Percentiles rank a stretch among this genome's conserved stretches.
These are phyloP conservation scores for Caretta caretta DNA, from an alignment of 2,113 vertebrate species.

Conservation along the genomic window DNA sequence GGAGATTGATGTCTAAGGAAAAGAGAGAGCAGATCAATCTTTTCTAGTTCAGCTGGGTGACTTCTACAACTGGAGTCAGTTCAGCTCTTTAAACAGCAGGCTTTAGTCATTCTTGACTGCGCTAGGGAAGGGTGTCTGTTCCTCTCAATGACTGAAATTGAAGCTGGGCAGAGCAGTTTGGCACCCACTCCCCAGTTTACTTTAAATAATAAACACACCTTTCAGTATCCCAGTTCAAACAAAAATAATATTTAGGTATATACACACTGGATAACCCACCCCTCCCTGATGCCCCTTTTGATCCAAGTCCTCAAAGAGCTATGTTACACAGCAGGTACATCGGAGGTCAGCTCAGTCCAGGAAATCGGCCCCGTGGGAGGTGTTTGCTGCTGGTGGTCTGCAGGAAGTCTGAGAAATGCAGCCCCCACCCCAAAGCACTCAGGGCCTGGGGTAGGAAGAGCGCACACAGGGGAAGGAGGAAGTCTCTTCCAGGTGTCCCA, in stretches of 20 bases:
- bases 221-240: conserved; percentile 54
- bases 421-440: conserved; percentile 18
- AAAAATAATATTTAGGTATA: conserved; percentile 67
- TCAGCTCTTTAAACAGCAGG: conserved; percentile 36
- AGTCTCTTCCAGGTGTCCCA: conserved; percentile 52
- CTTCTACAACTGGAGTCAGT: conserved; percentile 23
- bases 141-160: conserved; percentile 27
- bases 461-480: conserved; percentile 41
- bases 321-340: conserved; percentile 4
- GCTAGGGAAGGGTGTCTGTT: neutral
- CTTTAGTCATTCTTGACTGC: conserved; percentile 1
- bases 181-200: conserved; percentile 49
- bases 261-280: conserved; percentile 54
- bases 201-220: conserved; percentile 36
- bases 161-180: neutral
- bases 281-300: neutral
- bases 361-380: neutral
- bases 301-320: conserved; percentile 16
- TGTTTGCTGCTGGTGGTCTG: conserved; percentile 4
- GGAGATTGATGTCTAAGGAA: conserved; percentile 9
- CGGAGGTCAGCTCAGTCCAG: neutral
- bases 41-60: neutral
- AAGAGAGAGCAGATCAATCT: neutral
- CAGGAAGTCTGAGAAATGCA: conserved; percentile 17
- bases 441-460: neutral